Base-by-base conservation (phyloP, 1,140 invertebrate species). In the Ostrea edulis region DNA sequence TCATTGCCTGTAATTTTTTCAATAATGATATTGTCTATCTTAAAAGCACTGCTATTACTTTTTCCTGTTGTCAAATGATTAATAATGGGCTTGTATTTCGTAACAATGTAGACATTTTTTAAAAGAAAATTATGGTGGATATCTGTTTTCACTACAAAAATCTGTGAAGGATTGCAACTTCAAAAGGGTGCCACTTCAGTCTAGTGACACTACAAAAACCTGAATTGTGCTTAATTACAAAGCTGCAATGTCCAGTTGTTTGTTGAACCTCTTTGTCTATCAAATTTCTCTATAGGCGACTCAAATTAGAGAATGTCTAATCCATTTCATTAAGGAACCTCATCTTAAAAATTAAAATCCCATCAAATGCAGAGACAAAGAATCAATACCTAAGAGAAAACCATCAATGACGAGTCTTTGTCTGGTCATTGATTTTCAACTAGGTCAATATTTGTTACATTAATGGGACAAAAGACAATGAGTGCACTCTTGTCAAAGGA, bases 361-460 rank as follows among this genome's bases (percentile, higher is more conserved):
- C 14, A 71, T 71, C 68, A 71, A 71, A 71, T 71, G 25, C 25
- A 25, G 14, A 12, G 14, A 12, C 25, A 20, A 25, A 25, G 29
- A 71, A 71, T 71, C 68, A 35, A 71, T 71, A 71, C 22, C 68
- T 71, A 22, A 14, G 12, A 71, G 68, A 35, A 25, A 8, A 22
- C 68, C 29, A 14, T 71, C 68, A 71, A 29, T 29, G 68, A 71
- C 68, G 2, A 14, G 12, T 7, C 68, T 29, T 71, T 71, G 68
- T 71, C 68, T 71, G 68, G 68, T 12, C 68, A 71, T 71, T 25
- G 68, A 71, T 71, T 71, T 29, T 35, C 68, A 71, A 71, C 68
- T 71, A 71, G 68, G 68, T 71, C 68, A 71, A 71, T 71, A 71
- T 71, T 71, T 71, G 68, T 71, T 71, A 71, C 68, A 71, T 25